These are phyloP conservation scores for Ormyrus thymus DNA, from an alignment of 2,888 invertebrate species.

Conservation along the genomic window DNA sequence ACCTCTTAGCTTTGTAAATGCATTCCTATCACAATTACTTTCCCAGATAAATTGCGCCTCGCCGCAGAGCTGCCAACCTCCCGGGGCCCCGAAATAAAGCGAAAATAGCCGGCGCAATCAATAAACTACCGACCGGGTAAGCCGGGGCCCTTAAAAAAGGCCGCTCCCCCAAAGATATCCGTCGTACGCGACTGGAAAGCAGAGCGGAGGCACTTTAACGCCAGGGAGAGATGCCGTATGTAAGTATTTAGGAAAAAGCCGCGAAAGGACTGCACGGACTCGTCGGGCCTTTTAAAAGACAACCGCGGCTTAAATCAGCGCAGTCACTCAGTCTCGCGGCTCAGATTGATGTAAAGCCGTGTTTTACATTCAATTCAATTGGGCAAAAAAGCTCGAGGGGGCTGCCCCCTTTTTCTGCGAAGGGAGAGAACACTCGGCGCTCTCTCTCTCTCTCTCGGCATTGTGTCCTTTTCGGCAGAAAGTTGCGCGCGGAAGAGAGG, in stretches of 20 bases:
- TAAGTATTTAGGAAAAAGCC: conserved; percentile 7
- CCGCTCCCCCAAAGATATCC: neutral
- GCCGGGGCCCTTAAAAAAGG: neutral
- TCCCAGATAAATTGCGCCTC: too few relatives aligned
- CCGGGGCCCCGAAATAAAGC: too few relatives aligned
- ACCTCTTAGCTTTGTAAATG: too few relatives aligned
- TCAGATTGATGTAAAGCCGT: conserved; percentile 74
- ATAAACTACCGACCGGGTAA: conserved; percentile 1
- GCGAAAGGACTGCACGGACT: neutral
- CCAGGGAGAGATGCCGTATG: neutral
- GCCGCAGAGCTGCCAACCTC: too few relatives aligned
- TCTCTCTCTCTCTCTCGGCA: neutral
- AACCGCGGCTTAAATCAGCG: conserved; percentile 65
- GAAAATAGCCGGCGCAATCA: neutral
- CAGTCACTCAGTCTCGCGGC: conserved; percentile 73
- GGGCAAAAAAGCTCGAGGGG: conserved; percentile 70
- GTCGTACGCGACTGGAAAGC: conserved; percentile 31
- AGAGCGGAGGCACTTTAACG: conserved; percentile 28
- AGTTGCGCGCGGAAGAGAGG: neutral
- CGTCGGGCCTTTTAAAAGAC: neutral
- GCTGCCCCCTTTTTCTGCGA: conserved; percentile 9
- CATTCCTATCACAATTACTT: too few relatives aligned
- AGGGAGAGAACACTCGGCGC: neutral
- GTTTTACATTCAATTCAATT: conserved; percentile 76
- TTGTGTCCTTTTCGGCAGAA: conserved; percentile 12